Percentiles rank a stretch among this genome's conserved stretches.
phyloP scores from a whole-genome alignment of 2,113 vertebrate species.

The Romanogobio albipinnatus region DNA sequence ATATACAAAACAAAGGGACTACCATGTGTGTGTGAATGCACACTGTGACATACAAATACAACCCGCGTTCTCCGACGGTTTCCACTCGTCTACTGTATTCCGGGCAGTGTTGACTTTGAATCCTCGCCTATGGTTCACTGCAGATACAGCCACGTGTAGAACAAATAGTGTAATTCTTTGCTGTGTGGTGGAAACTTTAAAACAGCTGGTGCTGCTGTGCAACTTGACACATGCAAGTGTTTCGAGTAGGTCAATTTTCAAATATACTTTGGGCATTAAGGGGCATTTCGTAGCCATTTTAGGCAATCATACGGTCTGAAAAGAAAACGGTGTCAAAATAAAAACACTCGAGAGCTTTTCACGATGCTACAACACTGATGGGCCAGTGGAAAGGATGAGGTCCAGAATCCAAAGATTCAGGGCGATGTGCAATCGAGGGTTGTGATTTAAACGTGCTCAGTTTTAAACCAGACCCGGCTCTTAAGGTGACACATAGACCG shows the following conservation, averaged over 20 bases:
- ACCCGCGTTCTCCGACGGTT: constrained; percentile 4
- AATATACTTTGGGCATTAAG: constrained; percentile 41
- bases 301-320: constrained; percentile 60
- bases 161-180: constrained; percentile 19
- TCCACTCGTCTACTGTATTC: constrained; percentile 15
- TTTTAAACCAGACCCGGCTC: constrained; percentile 57
- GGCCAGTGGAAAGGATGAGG: constrained; percentile 56
- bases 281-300: constrained; percentile 51
- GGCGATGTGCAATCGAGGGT: constrained; percentile 52
- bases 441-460: constrained; percentile 50
- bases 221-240: constrained; percentile 11
- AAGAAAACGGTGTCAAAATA: constrained; percentile 58
- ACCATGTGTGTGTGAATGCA: constrained; percentile 8
- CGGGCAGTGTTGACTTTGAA: constrained; percentile 35
- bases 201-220: constrained; percentile 4
- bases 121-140: constrained; percentile 28
- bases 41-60: constrained; percentile 34
- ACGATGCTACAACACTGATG: constrained; percentile 60
- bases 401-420: constrained; percentile 55
- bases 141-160: constrained; percentile 22
- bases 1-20: not conserved
- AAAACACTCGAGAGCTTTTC: constrained; percentile 53
- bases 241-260: not conserved
- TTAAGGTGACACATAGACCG: constrained; percentile 52
- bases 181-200: constrained; percentile 27